These are phyloP conservation scores for Phenacoccus solenopsis DNA, from an alignment of 1,140 invertebrate genomes.

Conservation along the genomic window DNA sequence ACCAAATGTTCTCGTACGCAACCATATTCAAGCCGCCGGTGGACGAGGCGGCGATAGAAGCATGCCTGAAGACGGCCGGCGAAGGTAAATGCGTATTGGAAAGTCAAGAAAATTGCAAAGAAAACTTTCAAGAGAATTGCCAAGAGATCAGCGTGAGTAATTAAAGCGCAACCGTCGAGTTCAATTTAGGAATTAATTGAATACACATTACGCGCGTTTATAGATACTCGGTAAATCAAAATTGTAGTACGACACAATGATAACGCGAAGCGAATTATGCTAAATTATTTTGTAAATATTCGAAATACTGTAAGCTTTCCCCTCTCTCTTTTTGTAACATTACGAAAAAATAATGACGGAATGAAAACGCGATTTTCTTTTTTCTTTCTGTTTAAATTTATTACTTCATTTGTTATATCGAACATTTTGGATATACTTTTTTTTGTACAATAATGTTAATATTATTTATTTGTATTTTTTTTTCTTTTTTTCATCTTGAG, in stretches of 20 bases:
- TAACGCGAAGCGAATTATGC: background rate
- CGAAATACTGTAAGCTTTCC: background rate
- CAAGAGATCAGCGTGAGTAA: conserved; percentile 10
- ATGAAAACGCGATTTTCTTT: background rate
- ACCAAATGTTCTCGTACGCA: conserved; percentile 57
- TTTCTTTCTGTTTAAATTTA: background rate
- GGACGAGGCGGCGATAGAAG: background rate
- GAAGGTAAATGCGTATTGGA: background rate
- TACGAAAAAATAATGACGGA: background rate
- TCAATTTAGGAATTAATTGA: background rate
- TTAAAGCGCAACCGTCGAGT: background rate
- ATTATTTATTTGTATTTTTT: too few species aligned
- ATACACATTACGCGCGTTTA: background rate
- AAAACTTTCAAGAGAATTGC: conserved; percentile 11
- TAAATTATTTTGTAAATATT: background rate
- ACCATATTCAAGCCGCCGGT: conserved; percentile 41
- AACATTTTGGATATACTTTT: background rate
- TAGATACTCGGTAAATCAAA: conserved; percentile 8
- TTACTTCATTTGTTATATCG: background rate
- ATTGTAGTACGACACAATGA: background rate
- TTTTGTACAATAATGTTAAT: conserved; percentile 3
- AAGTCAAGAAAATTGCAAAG: conserved; percentile 9
- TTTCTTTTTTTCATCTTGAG: too few species aligned
- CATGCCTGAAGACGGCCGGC: background rate
- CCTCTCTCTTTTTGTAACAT: background rate